A percentile compares a stretch with the other conserved stretches of the same genome.
These are phyloP conservation scores for Drosophila rhopaloa DNA, from an alignment of 1,140 invertebrate genomes.

Conservation along the genomic window DNA sequence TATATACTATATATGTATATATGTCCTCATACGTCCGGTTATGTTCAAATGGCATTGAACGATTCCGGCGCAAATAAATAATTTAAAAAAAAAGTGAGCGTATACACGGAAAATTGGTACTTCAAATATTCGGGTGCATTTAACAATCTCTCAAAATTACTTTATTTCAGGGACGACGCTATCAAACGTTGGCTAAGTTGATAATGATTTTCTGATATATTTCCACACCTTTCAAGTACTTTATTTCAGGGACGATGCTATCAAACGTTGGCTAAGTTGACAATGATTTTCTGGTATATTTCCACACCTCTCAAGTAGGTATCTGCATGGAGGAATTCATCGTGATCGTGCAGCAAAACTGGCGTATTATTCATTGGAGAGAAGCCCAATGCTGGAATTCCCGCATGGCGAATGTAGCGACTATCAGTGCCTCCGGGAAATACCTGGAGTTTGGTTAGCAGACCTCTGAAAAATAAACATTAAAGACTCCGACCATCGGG, in stretches of 20 bases:
- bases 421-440: slow-evolving; percentile 93
- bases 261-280: slow-evolving; percentile 5
- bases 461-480: slow-evolving; percentile 58
- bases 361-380: slow-evolving; percentile 92
- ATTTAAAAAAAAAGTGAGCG: too few relatives aligned
- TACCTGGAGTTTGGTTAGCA: slow-evolving; percentile 88
- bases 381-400: slow-evolving; percentile 91
- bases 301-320: slow-evolving; percentile 90
- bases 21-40: too few relatives aligned
- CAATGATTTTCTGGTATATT: slow-evolving; percentile 88
- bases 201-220: slow-evolving; percentile 88
- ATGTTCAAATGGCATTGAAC: too few relatives aligned
- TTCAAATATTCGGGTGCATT: too few relatives aligned
- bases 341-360: slow-evolving; percentile 91
- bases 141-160: too few relatives aligned
- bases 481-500: too few relatives aligned
- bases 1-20: too few relatives aligned
- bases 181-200: slow-evolving; percentile 7
- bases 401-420: slow-evolving; percentile 90
- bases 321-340: slow-evolving; percentile 90
- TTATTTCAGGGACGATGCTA: too few relatives aligned
- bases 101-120: too few relatives aligned
- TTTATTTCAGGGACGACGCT: too few relatives aligned
- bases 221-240: slow-evolving; percentile 89
- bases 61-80: too few relatives aligned